Evolutionary conservation across 1,140 invertebrate genomes (phyloP).

Genomic region (Papilio helenus): DNA sequence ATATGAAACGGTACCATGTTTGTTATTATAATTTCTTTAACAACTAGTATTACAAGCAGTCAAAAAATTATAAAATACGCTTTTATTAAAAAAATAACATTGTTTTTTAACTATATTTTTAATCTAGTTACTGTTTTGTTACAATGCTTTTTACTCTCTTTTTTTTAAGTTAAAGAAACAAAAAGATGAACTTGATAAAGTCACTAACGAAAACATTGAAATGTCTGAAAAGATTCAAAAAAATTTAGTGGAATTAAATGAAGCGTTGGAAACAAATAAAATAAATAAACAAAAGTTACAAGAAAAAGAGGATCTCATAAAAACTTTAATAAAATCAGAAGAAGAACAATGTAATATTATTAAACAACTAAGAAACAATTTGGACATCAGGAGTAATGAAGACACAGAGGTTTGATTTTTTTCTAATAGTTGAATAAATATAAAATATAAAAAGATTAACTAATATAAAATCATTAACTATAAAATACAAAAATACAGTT

Average conservation of each 20-base stretch:
- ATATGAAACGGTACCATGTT: conserved; percentile 56
- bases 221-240: conserved; percentile 55
- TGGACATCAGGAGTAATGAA: conserved; percentile 55
- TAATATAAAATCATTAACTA: too few relatives aligned
- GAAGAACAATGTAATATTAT: conserved; percentile 68
- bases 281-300: conserved; percentile 57
- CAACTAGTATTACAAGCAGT: background rate
- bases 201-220: conserved; percentile 55
- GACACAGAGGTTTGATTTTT: conserved; percentile 54
- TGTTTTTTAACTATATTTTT: background rate
- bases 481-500: too few relatives aligned
- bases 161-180: conserved; percentile 54
- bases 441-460: too few relatives aligned
- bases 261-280: conserved; percentile 45
- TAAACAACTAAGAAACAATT: conserved; percentile 59
- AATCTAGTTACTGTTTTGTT: too few relatives aligned
- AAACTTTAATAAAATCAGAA: conserved; percentile 63
- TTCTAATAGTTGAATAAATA: conserved; percentile 25
- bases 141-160: background rate
- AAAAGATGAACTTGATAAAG: conserved; percentile 55
- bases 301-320: conserved; percentile 59
- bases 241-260: conserved; percentile 58
- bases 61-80: background rate
- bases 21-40: background rate
- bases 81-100: too few relatives aligned